Evolutionary conservation across 2,797 vertebrate genomes (phyloP), one percentile per base, ranked within the genome.

Genomic region (Neosilurus hyrtlii): DNA sequence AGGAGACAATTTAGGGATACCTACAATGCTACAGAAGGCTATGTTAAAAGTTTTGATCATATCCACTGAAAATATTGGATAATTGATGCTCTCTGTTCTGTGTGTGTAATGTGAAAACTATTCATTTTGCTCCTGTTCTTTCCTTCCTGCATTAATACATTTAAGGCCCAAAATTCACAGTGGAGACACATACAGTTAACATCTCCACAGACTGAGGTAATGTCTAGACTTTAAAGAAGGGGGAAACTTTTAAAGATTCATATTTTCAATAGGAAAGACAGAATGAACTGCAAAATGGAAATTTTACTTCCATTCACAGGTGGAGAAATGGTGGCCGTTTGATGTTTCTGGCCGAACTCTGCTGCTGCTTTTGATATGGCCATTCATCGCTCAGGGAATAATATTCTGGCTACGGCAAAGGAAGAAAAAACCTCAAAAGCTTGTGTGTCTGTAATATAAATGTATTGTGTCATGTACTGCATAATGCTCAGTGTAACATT

Each of bases 341-440:
- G 86, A 91, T 0, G 83, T 93, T 81, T 95, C 95, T 0, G 92
- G 89, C 0, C 93, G 80, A 74, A 95, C 95, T 0, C 79, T 97
- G 22, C 85, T 97, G 68, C 94, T 99, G 89, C 91, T 99, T 82
- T 30, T 97, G 83, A 66, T 97, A 76, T 99, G 97, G 97, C 97
- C 97, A 22, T 96, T 98, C 61, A 52, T 96, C 0, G 95, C 95
- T 81, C 96, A 98, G 91, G 96, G 94, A 89, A 88, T 98, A 82
- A 89, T 96, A 78, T 88, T 90, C 86, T 91, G 94, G 74, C 81
- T 95, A 81, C 89, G 79, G 83, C 91, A 88, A 82, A 88, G 85
- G 76, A 91, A 91, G 57, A 90, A 70, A 87, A 92, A 66, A 11
- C 76, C 76, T 65, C 62, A 30, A 30, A 89, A 68, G 79, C 82